A percentile compares a stretch with the other conserved stretches of the same genome.
Evolutionary conservation across 2,888 invertebrate species (phyloP).

Genomic region (Clistopyga incitator): DNA sequence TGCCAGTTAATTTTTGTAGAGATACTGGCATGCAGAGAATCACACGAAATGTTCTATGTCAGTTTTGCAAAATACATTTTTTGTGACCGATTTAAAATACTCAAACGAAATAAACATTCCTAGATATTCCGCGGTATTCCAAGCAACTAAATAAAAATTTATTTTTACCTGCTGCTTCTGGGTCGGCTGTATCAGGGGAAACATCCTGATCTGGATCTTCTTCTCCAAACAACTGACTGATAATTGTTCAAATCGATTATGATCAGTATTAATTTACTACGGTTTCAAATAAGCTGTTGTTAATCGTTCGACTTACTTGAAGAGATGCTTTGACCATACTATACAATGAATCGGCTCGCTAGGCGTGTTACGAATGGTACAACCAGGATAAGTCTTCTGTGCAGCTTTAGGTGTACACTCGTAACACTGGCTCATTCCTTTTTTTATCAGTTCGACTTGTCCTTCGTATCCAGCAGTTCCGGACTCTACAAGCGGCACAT

Average conservation of each 20-base stretch:
- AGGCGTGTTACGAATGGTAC: slow-evolving; percentile 99
- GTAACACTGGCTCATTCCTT: slow-evolving; percentile 96
- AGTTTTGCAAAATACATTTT: no score
- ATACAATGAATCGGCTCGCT: slow-evolving; percentile 99
- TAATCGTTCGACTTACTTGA: slow-evolving; percentile 89
- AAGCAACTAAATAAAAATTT: background rate
- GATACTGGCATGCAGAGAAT: no score
- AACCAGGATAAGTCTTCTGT: slow-evolving; percentile 98
- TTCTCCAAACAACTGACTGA: slow-evolving; percentile 92
- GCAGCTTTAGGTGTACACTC: slow-evolving; percentile 97
- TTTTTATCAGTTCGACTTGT: slow-evolving; percentile 95
- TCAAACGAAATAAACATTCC: no score
- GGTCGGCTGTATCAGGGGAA: slow-evolving; percentile 98
- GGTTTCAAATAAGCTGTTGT: background rate
- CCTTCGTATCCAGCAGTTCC: slow-evolving; percentile 99
- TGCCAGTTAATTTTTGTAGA: no score
- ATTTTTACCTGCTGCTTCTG: slow-evolving; percentile 90
- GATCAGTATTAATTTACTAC: background rate
- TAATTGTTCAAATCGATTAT: background rate
- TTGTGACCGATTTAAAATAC: no score
- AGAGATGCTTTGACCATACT: slow-evolving; percentile 99
- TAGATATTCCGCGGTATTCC: background rate
- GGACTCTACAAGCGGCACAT: slow-evolving; percentile 97
- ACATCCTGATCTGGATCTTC: slow-evolving; percentile 98
- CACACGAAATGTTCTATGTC: no score